Evolutionary conservation across 2,888 invertebrate genomes (phyloP).

Genomic region (Melitaea athalia): DNA sequence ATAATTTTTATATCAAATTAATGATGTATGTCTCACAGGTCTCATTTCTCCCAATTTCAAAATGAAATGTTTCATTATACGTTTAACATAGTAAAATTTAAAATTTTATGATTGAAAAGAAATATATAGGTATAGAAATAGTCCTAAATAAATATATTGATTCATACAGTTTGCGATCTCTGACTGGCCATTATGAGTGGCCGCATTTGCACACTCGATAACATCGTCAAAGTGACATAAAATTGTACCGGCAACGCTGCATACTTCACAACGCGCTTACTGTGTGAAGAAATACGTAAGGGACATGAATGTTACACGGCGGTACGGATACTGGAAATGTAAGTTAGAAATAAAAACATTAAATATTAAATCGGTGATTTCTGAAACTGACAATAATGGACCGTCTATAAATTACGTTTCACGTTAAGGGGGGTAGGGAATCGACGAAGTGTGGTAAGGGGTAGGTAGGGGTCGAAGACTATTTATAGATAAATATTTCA

Average conservation of each 20-base stretch:
- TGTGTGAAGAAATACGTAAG: slow-evolving; percentile 40
- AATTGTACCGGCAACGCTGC: slow-evolving; percentile 54
- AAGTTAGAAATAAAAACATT: not conserved
- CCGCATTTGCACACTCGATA: slow-evolving; percentile 66
- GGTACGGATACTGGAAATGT: slow-evolving; percentile 25
- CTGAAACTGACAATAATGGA: too few species aligned
- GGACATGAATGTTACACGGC: slow-evolving; percentile 8
- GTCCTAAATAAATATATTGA: slow-evolving; percentile 15
- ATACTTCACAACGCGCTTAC: slow-evolving; percentile 33
- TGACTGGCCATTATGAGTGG: slow-evolving; percentile 43
- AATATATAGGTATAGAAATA: not conserved
- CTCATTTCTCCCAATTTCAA: too few species aligned
- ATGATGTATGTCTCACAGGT: too few species aligned
- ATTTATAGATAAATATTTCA: too few species aligned
- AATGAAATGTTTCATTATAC: too few species aligned
- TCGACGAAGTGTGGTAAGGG: too few species aligned
- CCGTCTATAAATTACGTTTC: too few species aligned
- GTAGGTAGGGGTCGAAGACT: too few species aligned
- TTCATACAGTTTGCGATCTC: slow-evolving; percentile 23
- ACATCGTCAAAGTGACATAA: slow-evolving; percentile 70
- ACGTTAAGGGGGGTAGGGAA: too few species aligned
- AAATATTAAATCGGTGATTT: not conserved
- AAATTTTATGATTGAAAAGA: not conserved
- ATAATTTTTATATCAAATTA: too few species aligned
- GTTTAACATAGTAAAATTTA: not conserved